Evolutionary conservation across 53 echinoderm and acorn worm genomes (phyloP).

Genomic region (Mesocentrotus franciscanus): DNA sequence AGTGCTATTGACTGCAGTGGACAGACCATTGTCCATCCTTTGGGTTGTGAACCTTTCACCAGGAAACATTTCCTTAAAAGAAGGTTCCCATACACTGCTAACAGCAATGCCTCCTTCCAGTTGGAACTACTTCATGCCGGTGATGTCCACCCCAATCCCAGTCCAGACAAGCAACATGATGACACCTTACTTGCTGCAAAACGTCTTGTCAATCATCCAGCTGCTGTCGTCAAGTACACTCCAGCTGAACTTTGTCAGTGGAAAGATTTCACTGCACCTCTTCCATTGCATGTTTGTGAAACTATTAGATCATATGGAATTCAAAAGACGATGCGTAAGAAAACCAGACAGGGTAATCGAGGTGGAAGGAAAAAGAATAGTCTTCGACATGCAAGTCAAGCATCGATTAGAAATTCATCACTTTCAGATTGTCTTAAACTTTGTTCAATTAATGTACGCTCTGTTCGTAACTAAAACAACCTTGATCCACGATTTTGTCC

Average conservation of each 20-base stretch:
- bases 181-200: not conserved
- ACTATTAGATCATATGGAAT: too few relatives aligned
- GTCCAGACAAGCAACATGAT: not conserved
- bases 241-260: too few relatives aligned
- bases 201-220: too few relatives aligned
- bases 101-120: not conserved
- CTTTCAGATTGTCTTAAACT: not conserved
- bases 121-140: slow-evolving; percentile 1
- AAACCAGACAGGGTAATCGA: slow-evolving; percentile 28
- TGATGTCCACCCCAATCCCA: slow-evolving; percentile 5
- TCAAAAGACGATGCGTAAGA: too few relatives aligned
- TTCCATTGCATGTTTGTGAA: too few relatives aligned
- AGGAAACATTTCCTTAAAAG: too few relatives aligned
- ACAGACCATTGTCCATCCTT: too few relatives aligned
- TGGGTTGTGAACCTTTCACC: not conserved
- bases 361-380: slow-evolving; percentile 53
- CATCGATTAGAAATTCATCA: slow-evolving; percentile 11
- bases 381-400: not conserved
- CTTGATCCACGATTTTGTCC: too few relatives aligned
- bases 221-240: too few relatives aligned
- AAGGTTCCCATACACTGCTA: not conserved
- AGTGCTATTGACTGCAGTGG: too few relatives aligned
- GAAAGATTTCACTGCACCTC: too few relatives aligned
- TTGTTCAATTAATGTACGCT: slow-evolving; percentile 24
- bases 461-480: slow-evolving; percentile 23